phyloP scores from a whole-genome alignment of 1,140 invertebrate species.

The Drosophila ercepeae region DNA sequence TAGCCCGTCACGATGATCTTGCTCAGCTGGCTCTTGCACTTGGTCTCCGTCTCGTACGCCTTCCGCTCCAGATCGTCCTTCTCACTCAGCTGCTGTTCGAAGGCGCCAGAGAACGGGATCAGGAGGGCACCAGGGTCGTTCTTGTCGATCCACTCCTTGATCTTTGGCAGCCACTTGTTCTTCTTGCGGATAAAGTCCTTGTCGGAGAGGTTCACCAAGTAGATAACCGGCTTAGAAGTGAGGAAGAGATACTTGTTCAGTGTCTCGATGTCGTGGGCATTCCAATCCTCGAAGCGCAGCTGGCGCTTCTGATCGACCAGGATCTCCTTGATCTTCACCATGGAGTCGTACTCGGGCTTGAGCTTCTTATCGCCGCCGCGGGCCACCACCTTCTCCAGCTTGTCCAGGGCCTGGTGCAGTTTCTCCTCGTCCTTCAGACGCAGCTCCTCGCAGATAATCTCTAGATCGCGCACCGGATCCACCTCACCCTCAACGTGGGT shows the following conservation, averaged over 20 bases:
- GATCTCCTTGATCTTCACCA: constrained; percentile 93
- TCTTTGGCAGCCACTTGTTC: constrained; percentile 99
- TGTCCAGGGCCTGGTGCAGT: constrained; percentile 91
- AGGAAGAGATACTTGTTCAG: constrained; percentile 98
- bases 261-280: constrained; percentile 96
- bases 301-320: constrained; percentile 96
- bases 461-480: constrained; percentile 97
- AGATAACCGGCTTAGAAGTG: constrained; percentile 99
- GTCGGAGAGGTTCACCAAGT: constrained; percentile 98
- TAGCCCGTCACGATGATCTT: constrained; percentile 99
- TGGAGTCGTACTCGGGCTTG: constrained; percentile 96
- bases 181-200: constrained; percentile 99
- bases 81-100: constrained; percentile 94
- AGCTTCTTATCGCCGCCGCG: constrained; percentile 97
- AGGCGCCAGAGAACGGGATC: constrained; percentile 97
- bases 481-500: constrained; percentile 99
- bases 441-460: constrained; percentile 98
- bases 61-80: constrained; percentile 92
- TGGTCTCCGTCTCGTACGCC: constrained; percentile 74
- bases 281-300: constrained; percentile 96
- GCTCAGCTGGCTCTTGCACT: constrained; percentile 91
- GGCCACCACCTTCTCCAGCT: constrained; percentile 93
- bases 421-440: constrained; percentile 97
- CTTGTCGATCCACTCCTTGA: constrained; percentile 99
- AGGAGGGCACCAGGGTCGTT: constrained; percentile 96